Conservation (phyloP, 2,888 invertebrate species). For the Athrips mouffetella region DNA sequence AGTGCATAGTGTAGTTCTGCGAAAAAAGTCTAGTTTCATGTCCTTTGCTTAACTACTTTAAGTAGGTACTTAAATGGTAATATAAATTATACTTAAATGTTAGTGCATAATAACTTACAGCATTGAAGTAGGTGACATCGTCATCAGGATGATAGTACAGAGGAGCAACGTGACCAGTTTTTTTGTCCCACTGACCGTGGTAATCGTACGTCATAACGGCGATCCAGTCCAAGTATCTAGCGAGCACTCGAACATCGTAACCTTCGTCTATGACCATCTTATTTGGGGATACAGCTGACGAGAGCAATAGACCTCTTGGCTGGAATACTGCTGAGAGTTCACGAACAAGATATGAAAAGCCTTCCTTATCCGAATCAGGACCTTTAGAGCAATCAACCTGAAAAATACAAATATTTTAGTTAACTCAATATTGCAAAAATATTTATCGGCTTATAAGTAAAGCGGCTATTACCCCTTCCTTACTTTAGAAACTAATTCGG, state of each 20-base stretch:
- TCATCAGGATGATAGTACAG: slow-evolving; percentile 90
- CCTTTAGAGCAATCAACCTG: slow-evolving; percentile 92
- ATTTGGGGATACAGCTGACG: slow-evolving; percentile 92
- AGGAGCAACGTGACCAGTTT: slow-evolving; percentile 93
- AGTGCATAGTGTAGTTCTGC: slow-evolving; percentile 91
- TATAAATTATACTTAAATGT: too few species aligned
- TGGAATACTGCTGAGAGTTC: slow-evolving; percentile 84
- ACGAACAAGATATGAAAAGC: slow-evolving; percentile 84
- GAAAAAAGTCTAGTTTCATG: too few species aligned
- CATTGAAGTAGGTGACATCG: slow-evolving; percentile 88
- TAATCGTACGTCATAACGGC: slow-evolving; percentile 96
- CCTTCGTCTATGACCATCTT: slow-evolving; percentile 92
- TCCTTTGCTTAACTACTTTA: too few species aligned
- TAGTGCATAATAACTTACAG: slow-evolving; percentile 81
- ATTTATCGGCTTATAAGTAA: not conserved
- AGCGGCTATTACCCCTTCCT: too few species aligned
- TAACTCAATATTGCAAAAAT: not conserved
- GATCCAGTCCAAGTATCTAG: slow-evolving; percentile 90
- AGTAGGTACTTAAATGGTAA: too few species aligned
- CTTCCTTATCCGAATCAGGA: slow-evolving; percentile 88
- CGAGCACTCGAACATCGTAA: slow-evolving; percentile 88
- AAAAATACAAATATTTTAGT: slow-evolving; percentile 23
- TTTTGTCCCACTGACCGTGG: slow-evolving; percentile 95
- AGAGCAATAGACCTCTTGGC: slow-evolving; percentile 83
- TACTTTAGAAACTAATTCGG: too few species aligned